Conservation (phyloP, 2,113 vertebrate species). For the Struthidea cinerea region DNA sequence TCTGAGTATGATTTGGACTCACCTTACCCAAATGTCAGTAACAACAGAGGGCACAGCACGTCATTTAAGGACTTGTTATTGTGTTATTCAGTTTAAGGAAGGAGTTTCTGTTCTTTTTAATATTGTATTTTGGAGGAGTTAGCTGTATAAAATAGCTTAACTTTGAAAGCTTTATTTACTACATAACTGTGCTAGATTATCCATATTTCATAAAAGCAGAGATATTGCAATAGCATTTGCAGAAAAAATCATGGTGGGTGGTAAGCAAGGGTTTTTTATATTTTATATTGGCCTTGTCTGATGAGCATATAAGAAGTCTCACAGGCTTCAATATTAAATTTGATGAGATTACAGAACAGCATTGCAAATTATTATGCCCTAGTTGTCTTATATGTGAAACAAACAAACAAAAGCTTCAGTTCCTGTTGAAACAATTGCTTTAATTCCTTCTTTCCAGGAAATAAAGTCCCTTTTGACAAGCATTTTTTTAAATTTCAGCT, state of each 20-base stretch:
- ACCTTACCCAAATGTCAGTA: background rate
- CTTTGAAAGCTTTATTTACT: background rate
- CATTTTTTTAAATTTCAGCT: background rate
- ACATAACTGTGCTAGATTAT: background rate
- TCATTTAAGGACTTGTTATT: background rate
- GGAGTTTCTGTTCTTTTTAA: background rate
- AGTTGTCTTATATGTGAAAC: background rate
- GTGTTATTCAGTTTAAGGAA: background rate
- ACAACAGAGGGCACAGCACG: background rate
- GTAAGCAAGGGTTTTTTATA: background rate
- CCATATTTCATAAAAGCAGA: background rate
- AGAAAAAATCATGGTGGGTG: background rate
- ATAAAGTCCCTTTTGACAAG: background rate
- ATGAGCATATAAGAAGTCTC: background rate
- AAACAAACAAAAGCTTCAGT: background rate
- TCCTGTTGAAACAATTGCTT: background rate
- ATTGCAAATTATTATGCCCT: background rate
- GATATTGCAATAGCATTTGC: background rate
- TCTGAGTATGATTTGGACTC: background rate
- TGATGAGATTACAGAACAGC: background rate
- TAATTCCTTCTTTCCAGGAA: background rate
- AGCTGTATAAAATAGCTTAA: background rate
- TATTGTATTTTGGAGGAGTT: background rate
- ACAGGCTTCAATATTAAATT: background rate
- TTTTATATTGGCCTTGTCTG: background rate